Evolutionary conservation across 64 coral and sea anemone genomes (phyloP), one percentile per base, ranked within the genome.

Genomic region (Porites australiensis): DNA sequence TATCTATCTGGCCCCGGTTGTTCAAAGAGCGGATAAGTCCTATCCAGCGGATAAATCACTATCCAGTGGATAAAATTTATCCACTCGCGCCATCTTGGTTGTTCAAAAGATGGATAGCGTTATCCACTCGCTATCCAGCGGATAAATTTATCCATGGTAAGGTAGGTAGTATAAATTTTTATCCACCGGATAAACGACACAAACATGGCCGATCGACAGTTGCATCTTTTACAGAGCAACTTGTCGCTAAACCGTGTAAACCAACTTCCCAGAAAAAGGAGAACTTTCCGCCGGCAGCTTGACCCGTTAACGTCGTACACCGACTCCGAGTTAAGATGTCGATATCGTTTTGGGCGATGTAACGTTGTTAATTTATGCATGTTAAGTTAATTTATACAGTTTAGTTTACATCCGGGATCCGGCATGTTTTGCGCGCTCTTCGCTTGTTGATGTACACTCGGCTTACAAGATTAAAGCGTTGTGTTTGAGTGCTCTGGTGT

Each of bases 141-240:
- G 75, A 79, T 80, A 90, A 90, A 90, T 20, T 80, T 90, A 79
- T 90, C 77, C 77, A 66, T 12, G 4, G 63, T 60, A 90, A 90
- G 87, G 46, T 79, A 89, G 87, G 87, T 89, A 49, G 87, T 63
- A 89, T 78, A 89, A 89, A 23, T 79, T 89, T 89, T 89, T 79
- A 89, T 68, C 74, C 87, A 78, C 19, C 77, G 58, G 74, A 89
- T 78, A 78, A 89, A 89, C 50, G 4, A 15, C 37, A 62, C 75
- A 22, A 46, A 88, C 77, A 57, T 57, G 54, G 54, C 54, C 54
- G 54, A 60, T 63, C 5, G 75, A 45, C 64, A n/a, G 61, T 64
- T 50, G 75, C 14, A 16, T 45, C 21, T 13, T 54, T 53, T 5
- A 66, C 0, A 16, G 64, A 1, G 27, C 27, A 37, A 37, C 27